Percentiles rank a stretch among this genome's conserved stretches.
Evolutionary conservation across 1,140 invertebrate species (phyloP).

Genomic region (Trissolcus basalis): DNA sequence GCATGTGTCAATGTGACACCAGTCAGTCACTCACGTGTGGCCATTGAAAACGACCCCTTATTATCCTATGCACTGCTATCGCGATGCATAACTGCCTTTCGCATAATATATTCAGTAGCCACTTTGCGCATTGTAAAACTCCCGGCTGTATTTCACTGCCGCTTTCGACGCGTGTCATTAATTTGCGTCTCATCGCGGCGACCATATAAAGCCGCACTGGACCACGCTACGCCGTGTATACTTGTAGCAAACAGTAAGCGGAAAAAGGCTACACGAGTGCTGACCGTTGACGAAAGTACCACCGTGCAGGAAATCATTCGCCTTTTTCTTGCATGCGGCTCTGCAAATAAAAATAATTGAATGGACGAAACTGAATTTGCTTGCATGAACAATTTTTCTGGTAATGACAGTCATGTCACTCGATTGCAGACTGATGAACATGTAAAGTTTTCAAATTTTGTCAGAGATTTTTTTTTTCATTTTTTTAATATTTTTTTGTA

Average conservation of each 20-base stretch:
- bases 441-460: no score
- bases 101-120: constrained; percentile 50
- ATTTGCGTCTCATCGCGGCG: constrained; percentile 60
- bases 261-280: constrained; percentile 20
- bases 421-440: no score
- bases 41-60: constrained; percentile 60
- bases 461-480: no score
- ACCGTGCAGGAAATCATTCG: constrained; percentile 54
- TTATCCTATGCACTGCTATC: constrained; percentile 55
- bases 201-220: constrained; percentile 54
- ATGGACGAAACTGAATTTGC: no score
- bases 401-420: no score
- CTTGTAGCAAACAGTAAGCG: constrained; percentile 25
- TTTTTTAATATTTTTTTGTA: no score
- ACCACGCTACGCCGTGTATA: constrained; percentile 42
- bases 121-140: constrained; percentile 60
- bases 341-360: constrained; percentile 20
- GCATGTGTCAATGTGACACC: constrained; percentile 61
- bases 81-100: constrained; percentile 53
- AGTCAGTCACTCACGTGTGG: constrained; percentile 61
- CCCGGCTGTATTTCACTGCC: constrained; percentile 58
- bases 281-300: constrained; percentile 54
- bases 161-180: constrained; percentile 62
- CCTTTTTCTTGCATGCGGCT: no score
- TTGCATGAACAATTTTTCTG: no score